Conservation (phyloP, 2,888 invertebrate species). For the Sarcophaga variegata region DNA sequence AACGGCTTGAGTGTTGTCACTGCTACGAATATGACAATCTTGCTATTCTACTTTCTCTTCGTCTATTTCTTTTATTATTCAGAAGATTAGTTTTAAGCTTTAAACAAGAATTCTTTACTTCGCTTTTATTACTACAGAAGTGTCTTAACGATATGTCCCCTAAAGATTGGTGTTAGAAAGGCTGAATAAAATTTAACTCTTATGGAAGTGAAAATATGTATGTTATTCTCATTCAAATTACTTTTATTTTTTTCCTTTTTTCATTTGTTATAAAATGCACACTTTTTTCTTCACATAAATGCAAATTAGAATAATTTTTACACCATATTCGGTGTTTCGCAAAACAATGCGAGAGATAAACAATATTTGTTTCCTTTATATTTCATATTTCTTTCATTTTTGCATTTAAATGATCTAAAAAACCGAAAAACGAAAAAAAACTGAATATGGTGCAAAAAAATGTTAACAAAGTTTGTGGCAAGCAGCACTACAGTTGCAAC, state of each 20-base stretch:
- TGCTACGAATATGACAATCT: no score
- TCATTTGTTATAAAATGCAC: no score
- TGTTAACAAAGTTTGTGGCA: background rate
- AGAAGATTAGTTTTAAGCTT: no score
- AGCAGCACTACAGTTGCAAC: background rate
- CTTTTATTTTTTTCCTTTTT: background rate
- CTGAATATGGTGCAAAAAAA: constrained; percentile 30
- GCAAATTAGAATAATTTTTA: constrained; percentile 22
- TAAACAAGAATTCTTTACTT: no score
- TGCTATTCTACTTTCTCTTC: no score
- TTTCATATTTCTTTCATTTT: constrained; percentile 3
- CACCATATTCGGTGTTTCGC: constrained; percentile 1
- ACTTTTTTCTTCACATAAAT: constrained; percentile 21
- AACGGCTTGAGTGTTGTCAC: no score
- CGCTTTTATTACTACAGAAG: no score
- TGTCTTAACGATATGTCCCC: no score
- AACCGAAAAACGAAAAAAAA: background rate
- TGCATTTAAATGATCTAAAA: constrained; percentile 36
- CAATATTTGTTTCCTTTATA: background rate
- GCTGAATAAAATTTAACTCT: no score
- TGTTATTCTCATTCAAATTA: background rate
- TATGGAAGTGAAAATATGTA: no score
- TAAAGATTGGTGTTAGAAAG: no score
- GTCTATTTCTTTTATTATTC: no score
- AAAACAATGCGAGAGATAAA: constrained; percentile 13